phyloP scores from a whole-genome alignment of 92 coral and sea anemone species.

The Zoanthus sociatus region DNA sequence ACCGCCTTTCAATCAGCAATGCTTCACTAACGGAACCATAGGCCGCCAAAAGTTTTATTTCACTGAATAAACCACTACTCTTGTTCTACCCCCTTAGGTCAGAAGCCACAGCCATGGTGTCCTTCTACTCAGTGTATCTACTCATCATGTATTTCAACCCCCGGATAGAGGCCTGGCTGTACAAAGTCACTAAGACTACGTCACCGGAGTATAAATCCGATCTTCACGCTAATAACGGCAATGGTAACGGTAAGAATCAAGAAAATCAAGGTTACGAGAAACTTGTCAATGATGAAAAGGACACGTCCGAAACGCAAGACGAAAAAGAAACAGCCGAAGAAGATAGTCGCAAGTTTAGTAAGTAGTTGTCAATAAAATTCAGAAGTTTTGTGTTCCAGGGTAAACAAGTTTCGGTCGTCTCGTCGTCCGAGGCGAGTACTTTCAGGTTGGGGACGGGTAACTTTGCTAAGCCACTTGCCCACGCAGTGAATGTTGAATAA shows the following conservation, averaged over 20 bases:
- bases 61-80: too few relatives aligned
- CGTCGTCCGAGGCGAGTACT: not conserved
- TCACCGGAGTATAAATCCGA: slow-evolving; percentile 88
- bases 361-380: not conserved
- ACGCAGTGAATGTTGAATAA: too few relatives aligned
- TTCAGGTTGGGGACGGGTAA: not conserved
- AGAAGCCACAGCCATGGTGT: slow-evolving; percentile 97
- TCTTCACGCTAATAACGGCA: slow-evolving; percentile 69
- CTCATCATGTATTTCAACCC: slow-evolving; percentile 98
- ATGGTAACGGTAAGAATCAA: slow-evolving; percentile 19
- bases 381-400: not conserved
- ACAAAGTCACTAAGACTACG: slow-evolving; percentile 86
- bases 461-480: too few relatives aligned
- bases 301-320: not conserved
- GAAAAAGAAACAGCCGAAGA: slow-evolving; percentile 18
- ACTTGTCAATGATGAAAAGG: slow-evolving; percentile 31
- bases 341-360: not conserved
- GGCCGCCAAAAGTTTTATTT: too few relatives aligned
- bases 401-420: not conserved
- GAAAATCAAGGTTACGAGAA: not conserved
- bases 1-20: too few relatives aligned
- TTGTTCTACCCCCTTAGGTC: slow-evolving; percentile 70
- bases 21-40: too few relatives aligned
- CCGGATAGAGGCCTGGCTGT: slow-evolving; percentile 82
- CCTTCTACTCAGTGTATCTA: slow-evolving; percentile 90